Evolutionary conservation across 1,140 invertebrate genomes (phyloP).

Genomic region (Homarus americanus): DNA sequence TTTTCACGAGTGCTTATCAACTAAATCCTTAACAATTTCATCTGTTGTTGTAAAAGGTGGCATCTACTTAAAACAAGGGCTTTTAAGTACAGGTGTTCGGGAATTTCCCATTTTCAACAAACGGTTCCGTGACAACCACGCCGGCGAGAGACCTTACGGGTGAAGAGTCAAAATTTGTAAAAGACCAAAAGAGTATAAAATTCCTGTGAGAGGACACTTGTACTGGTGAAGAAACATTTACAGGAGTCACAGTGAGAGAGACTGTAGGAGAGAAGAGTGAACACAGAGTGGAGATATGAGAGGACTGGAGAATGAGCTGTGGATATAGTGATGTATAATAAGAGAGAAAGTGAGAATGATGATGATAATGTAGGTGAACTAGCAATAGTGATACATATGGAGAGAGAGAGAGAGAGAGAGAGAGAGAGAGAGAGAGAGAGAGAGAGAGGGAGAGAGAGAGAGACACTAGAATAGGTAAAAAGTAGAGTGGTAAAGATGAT

Average conservation of each 20-base stretch:
- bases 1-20: too few relatives aligned
- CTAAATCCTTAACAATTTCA: too few relatives aligned
- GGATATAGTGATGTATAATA: neutral
- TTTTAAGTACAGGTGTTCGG: too few relatives aligned
- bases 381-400: neutral
- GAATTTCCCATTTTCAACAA: neutral
- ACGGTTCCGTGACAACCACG: neutral
- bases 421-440: conserved; percentile 76
- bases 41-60: too few relatives aligned
- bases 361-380: neutral
- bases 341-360: neutral
- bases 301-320: neutral
- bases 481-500: neutral
- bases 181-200: neutral
- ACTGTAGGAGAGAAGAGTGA: conserved; percentile 39
- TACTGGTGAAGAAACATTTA: neutral
- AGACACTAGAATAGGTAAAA: too few relatives aligned
- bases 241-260: conserved; percentile 41
- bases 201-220: neutral
- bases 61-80: too few relatives aligned
- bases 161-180: neutral
- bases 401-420: conserved; percentile 28
- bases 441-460: conserved; percentile 78
- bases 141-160: neutral
- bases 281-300: neutral